Conservation (phyloP, 2,113 vertebrate species). For the Notarius lentiginosus region DNA sequence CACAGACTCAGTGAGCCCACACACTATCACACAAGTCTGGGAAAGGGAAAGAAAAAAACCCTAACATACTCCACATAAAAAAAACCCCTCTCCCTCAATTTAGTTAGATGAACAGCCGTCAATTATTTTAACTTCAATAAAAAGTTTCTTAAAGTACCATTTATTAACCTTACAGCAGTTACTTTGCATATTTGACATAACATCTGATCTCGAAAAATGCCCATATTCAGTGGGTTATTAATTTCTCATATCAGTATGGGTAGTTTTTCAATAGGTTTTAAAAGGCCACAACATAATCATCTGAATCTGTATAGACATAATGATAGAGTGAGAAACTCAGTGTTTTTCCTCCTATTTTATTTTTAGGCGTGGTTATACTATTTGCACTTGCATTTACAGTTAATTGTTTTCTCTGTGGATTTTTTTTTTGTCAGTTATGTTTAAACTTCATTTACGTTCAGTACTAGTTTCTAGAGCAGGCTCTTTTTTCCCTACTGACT, state of each 20-base stretch:
- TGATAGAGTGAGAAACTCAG: neutral
- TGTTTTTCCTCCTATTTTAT: neutral
- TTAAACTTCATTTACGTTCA: neutral
- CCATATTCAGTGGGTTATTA: neutral
- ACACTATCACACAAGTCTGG: neutral
- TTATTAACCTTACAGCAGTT: neutral
- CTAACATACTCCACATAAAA: neutral
- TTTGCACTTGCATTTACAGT: neutral
- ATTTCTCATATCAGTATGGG: neutral
- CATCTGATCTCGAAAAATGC: neutral
- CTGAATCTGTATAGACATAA: neutral
- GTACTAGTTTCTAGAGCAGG: neutral
- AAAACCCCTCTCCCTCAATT: neutral
- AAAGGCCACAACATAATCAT: neutral
- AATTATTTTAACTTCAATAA: neutral
- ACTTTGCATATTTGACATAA: neutral
- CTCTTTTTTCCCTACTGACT: neutral
- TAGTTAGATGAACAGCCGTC: neutral
- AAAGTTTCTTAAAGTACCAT: neutral
- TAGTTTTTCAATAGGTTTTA: neutral
- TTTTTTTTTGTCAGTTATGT: neutral
- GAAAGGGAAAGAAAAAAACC: neutral
- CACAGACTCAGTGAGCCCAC: slow-evolving; percentile 5
- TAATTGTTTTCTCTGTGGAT: neutral
- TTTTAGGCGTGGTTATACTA: neutral